These are phyloP conservation scores for Mesorhabditis sp. DNA, from an alignment of 2,888 invertebrate genomes.

Conservation along the genomic window DNA sequence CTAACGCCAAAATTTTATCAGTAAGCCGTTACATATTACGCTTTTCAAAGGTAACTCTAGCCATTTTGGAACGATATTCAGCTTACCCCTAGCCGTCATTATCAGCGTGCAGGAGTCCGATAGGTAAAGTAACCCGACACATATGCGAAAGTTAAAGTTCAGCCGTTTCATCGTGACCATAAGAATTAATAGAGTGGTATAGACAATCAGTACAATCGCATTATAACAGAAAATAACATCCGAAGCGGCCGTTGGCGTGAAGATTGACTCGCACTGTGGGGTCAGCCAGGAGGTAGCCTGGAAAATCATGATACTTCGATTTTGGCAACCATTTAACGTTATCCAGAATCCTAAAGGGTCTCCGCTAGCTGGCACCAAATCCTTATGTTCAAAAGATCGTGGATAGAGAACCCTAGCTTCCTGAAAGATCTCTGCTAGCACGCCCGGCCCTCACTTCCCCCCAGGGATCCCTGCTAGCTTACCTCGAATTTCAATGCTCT, in stretches of 20 bases:
- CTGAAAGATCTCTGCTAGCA: too few species aligned
- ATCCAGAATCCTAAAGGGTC: too few species aligned
- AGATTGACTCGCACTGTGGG: not conserved
- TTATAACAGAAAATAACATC: not conserved
- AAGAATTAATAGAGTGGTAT: not conserved
- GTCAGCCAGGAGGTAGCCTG: not conserved
- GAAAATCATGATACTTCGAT: too few species aligned
- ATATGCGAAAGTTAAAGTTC: not conserved
- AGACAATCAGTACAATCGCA: not conserved
- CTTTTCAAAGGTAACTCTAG: too few species aligned
- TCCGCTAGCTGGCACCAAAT: too few species aligned
- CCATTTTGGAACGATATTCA: not conserved
- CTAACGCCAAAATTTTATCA: not conserved
- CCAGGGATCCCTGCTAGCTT: too few species aligned
- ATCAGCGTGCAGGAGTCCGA: not conserved
- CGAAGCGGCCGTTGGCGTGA: not conserved
- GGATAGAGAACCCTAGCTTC: too few species aligned
- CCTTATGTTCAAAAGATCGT: too few species aligned
- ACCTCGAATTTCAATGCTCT: too few species aligned
- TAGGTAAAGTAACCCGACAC: not conserved
- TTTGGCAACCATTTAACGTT: too few species aligned
- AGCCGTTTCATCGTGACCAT: not conserved
- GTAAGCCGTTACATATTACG: too few species aligned
- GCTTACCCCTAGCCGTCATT: not conserved
- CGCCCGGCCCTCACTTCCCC: too few species aligned